A percentile compares a stretch with the other conserved stretches of the same genome.
These are phyloP conservation scores for Bombus waltoni DNA, from an alignment of 1,140 invertebrate genomes.

Conservation along the genomic window DNA sequence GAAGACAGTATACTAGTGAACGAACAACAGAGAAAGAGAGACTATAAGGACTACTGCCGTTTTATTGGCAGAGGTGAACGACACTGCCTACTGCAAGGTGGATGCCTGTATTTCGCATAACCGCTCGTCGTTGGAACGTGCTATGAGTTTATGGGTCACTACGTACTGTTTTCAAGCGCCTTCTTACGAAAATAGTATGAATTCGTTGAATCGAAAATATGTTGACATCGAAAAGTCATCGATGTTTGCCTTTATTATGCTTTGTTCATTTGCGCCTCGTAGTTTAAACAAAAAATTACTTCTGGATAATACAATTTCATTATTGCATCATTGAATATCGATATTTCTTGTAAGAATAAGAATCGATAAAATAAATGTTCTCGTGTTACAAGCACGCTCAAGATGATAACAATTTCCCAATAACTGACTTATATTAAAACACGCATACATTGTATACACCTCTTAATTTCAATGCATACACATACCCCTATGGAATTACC, in stretches of 20 bases:
- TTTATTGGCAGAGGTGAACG: conserved; percentile 73
- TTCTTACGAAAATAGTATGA: conserved; percentile 21
- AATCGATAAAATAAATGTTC: background rate
- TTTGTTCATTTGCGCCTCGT: background rate
- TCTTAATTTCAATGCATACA: background rate
- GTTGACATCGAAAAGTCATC: background rate
- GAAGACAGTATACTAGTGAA: conserved; percentile 28
- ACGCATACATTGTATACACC: too few species aligned
- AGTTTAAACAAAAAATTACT: background rate
- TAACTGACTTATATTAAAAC: background rate
- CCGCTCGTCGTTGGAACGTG: conserved; percentile 53
- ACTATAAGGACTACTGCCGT: conserved; percentile 53
- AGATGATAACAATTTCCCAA: background rate
- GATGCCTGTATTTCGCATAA: conserved; percentile 61
- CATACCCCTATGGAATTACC: background rate
- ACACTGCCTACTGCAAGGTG: conserved; percentile 65
- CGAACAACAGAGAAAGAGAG: conserved; percentile 12
- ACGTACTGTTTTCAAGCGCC: conserved; percentile 46
- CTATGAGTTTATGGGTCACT: conserved; percentile 64
- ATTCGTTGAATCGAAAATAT: background rate
- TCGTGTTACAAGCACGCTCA: background rate
- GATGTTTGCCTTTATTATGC: background rate
- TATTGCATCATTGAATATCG: background rate
- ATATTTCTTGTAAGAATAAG: background rate
- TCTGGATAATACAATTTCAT: background rate